Conservation (phyloP, 2,113 vertebrate genomes). For the Anarrhichthys ocellatus region DNA sequence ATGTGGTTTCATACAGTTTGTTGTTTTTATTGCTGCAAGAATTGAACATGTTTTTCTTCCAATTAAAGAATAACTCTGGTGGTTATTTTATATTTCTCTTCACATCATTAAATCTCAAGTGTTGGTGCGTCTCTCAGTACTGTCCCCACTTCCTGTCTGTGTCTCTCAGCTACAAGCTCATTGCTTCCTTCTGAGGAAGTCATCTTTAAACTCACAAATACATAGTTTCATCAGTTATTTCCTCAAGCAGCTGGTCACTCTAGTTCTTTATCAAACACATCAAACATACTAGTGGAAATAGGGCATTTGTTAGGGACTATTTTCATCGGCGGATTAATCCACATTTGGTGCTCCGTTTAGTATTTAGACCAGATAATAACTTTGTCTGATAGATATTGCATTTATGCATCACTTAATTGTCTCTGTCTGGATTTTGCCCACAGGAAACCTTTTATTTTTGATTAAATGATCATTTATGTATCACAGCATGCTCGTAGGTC, state of each 20-base stretch:
- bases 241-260: neutral
- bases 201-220: neutral
- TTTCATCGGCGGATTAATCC: neutral
- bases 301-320: neutral
- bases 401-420: neutral
- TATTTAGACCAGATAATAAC: neutral
- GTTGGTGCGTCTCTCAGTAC: neutral
- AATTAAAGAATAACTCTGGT: neutral
- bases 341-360: neutral
- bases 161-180: neutral
- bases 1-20: neutral
- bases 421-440: neutral
- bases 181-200: neutral
- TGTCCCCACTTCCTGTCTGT: neutral
- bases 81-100: neutral
- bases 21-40: conserved; percentile 26
- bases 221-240: neutral
- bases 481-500: neutral
- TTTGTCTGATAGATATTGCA: neutral
- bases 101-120: neutral
- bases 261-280: neutral
- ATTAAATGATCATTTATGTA: neutral
- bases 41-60: neutral
- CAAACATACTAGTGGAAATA: neutral
- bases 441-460: neutral